Conservation (phyloP, 2,797 vertebrate species). For the Xiphorhynchus erythropygius region DNA sequence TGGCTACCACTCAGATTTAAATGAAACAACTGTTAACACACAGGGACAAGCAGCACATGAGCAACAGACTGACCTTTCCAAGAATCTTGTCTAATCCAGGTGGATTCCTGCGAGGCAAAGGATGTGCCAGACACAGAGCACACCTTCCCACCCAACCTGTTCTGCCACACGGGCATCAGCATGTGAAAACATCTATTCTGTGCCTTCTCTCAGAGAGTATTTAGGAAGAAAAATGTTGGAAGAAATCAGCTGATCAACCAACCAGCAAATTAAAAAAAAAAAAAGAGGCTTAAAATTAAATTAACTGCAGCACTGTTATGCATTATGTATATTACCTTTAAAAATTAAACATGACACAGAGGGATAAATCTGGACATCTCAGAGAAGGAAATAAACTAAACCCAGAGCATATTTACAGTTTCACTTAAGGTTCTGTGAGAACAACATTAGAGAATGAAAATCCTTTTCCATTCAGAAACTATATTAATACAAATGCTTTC, state of each 20-base stretch:
- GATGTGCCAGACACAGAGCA: conserved; percentile 44
- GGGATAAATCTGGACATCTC: conserved; percentile 54
- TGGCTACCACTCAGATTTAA: not conserved
- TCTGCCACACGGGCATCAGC: not conserved
- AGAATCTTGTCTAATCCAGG: conserved; percentile 38
- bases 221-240: conserved; percentile 14
- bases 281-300: conserved; percentile 62
- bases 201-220: conserved; percentile 35
- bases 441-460: not conserved
- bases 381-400: conserved; percentile 38
- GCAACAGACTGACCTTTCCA: conserved; percentile 64
- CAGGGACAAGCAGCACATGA: not conserved
- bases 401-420: not conserved
- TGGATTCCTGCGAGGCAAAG: conserved; percentile 52
- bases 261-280: conserved; percentile 43
- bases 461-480: not conserved
- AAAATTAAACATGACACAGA: conserved; percentile 62
- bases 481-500: not conserved
- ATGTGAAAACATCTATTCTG: not conserved
- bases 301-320: conserved; percentile 54
- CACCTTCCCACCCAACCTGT: not conserved
- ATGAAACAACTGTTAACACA: not conserved
- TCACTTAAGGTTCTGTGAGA: not conserved
- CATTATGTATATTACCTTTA: conserved; percentile 64
- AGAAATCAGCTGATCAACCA: conserved; percentile 43